Evolutionary conservation across 2,113 vertebrate genomes (phyloP).

Genomic region (Anthoscopus minutus): DNA sequence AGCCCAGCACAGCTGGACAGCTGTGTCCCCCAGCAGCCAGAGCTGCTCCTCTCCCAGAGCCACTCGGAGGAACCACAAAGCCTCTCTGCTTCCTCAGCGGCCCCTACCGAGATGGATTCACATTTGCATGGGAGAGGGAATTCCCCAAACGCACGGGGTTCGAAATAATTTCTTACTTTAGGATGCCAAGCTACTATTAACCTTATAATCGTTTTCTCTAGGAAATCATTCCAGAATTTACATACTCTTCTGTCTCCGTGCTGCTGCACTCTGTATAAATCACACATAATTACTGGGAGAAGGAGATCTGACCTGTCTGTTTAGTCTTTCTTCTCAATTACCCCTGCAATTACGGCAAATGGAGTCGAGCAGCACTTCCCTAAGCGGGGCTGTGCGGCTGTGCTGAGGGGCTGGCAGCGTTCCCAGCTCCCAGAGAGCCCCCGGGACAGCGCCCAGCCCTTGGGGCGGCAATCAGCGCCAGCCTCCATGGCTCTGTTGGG

Average conservation of each 20-base stretch:
- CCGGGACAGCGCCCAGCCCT: background rate
- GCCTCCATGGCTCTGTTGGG: background rate
- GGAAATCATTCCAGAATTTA: background rate
- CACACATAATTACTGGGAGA: background rate
- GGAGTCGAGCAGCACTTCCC: background rate
- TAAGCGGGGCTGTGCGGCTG: rapidly evolving
- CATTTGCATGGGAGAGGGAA: background rate
- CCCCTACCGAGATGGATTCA: background rate
- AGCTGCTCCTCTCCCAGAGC: background rate
- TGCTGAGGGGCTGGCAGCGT: background rate
- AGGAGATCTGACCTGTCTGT: background rate
- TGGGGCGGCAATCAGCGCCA: no score
- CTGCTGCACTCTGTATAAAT: background rate
- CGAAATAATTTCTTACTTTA: slow-evolving; percentile 6
- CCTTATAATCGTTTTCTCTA: background rate
- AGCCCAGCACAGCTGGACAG: no score
- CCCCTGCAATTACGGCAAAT: background rate
- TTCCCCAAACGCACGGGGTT: background rate
- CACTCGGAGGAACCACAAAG: background rate
- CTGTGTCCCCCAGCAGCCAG: background rate
- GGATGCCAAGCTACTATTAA: background rate
- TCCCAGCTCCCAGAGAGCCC: rapidly evolving
- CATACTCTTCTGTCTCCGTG: background rate
- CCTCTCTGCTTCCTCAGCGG: background rate
- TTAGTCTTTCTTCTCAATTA: background rate